These are phyloP conservation scores for Ichneumoninae sp. DNA, from an alignment of 2,888 invertebrate species.

Conservation along the genomic window DNA sequence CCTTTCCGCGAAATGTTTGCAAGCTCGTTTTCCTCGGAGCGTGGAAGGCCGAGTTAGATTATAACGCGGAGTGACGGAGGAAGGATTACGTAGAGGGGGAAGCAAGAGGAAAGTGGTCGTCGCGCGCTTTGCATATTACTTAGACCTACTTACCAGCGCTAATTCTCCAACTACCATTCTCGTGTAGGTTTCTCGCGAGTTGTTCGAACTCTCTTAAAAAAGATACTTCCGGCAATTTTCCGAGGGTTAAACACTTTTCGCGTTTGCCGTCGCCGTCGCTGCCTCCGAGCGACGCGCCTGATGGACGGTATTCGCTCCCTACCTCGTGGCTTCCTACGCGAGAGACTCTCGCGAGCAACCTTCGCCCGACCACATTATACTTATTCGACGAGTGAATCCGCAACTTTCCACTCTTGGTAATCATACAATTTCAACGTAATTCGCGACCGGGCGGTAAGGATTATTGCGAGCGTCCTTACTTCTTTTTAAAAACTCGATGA, in stretches of 20 bases:
- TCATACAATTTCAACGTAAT: conserved; percentile 44
- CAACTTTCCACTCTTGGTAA: conserved; percentile 42
- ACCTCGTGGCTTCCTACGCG: conserved; percentile 26
- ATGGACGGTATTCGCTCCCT: conserved; percentile 32
- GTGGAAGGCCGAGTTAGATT: not conserved
- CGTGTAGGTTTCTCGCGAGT: conserved; percentile 37
- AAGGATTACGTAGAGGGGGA: not conserved
- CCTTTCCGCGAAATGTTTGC: not conserved
- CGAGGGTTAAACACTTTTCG: conserved; percentile 24
- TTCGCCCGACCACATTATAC: conserved; percentile 25
- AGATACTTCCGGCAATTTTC: conserved; percentile 58
- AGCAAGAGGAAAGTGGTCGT: conserved; percentile 5
- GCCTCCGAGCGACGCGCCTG: conserved; percentile 11
- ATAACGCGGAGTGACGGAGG: conserved; percentile 1
- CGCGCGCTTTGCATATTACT: conserved; percentile 33
- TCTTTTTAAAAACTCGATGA: not conserved
- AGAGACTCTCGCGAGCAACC: not conserved
- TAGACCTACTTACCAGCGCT: conserved; percentile 1
- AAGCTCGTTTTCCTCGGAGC: conserved; percentile 3
- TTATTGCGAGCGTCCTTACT: not conserved
- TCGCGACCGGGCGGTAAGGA: conserved; percentile 21
- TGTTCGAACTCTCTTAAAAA: conserved; percentile 28
- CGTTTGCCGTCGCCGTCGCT: conserved; percentile 18
- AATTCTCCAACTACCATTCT: conserved; percentile 41
- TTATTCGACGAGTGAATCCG: conserved; percentile 30